phyloP scores from a whole-genome alignment of 2,113 vertebrate genomes.

The Pelecanoides urinatrix region DNA sequence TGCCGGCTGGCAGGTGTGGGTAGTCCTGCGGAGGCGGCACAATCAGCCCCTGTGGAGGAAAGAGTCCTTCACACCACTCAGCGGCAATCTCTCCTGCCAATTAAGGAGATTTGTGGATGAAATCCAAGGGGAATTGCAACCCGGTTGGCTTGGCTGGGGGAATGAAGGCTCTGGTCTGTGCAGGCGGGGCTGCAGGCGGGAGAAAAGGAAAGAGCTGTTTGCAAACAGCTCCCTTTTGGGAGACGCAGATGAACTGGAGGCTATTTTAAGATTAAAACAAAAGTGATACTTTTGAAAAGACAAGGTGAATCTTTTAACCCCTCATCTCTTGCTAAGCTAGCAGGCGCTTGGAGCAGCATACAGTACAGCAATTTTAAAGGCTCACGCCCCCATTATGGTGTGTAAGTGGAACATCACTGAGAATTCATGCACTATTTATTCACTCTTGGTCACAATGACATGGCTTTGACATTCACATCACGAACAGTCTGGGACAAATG shows the following conservation, averaged over 20 bases:
- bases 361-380: background rate
- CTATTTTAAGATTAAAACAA: background rate
- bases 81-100: background rate
- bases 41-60: constrained; percentile 9
- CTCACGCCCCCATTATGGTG: background rate
- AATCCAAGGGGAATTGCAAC: constrained; percentile 30
- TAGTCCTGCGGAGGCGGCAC: background rate
- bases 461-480: background rate
- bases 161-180: background rate
- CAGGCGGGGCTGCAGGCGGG: background rate
- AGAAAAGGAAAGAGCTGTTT: constrained; percentile 4
- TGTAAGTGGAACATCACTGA: background rate
- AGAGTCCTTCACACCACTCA: constrained; percentile 15
- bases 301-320: background rate
- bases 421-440: background rate
- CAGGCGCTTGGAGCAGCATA: background rate
- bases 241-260: background rate
- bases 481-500: background rate
- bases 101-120: constrained; percentile 27
- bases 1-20: background rate
- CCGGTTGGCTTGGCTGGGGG: background rate
- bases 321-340: background rate
- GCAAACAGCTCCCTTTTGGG: background rate
- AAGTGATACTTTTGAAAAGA: background rate
- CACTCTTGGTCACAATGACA: background rate